These are phyloP conservation scores for Ianthella basta DNA, from an alignment of 37 sponge, comb jelly and placozoan species.

Conservation along the genomic window DNA sequence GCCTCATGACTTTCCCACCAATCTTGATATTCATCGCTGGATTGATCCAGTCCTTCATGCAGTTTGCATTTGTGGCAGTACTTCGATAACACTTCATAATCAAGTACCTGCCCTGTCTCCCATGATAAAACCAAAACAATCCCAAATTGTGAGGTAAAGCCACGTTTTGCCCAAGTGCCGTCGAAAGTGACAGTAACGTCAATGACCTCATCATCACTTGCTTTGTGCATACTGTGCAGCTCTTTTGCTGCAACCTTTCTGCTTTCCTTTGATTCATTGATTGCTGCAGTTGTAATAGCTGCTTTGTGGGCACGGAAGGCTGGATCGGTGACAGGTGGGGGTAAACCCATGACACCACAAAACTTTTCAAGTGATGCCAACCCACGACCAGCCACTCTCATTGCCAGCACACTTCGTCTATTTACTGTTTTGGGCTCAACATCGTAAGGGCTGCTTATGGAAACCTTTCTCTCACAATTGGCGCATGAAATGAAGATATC, in stretches of 20 bases:
- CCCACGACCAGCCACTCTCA: no score
- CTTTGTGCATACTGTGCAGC: constrained; percentile 8
- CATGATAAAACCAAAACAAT: constrained; percentile 15
- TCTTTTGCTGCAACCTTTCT: constrained; percentile 31
- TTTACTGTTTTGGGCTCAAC: no score
- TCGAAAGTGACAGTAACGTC: constrained; percentile 43
- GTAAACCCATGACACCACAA: constrained; percentile 47
- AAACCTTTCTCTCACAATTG: no score
- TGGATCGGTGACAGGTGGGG: constrained; percentile 25
- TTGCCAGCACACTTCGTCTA: no score
- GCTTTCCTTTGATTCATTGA: neutral
- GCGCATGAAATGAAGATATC: no score
- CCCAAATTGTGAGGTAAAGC: constrained; percentile 27
- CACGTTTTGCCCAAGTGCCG: constrained; percentile 43
- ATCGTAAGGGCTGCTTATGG: no score
- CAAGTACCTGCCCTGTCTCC: constrained; percentile 39
- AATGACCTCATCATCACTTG: neutral
- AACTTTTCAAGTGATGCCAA: constrained; percentile 10
- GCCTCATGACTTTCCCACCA: constrained; percentile 22
- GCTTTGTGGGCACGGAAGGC: neutral
- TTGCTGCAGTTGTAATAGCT: neutral
- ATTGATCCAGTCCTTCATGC: neutral
- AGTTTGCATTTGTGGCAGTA: constrained; percentile 6
- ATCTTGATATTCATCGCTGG: neutral
- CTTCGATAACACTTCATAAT: constrained; percentile 10